Base-by-base conservation (phyloP, 2,113 vertebrate genomes). In the Bothrops jararaca region DNA sequence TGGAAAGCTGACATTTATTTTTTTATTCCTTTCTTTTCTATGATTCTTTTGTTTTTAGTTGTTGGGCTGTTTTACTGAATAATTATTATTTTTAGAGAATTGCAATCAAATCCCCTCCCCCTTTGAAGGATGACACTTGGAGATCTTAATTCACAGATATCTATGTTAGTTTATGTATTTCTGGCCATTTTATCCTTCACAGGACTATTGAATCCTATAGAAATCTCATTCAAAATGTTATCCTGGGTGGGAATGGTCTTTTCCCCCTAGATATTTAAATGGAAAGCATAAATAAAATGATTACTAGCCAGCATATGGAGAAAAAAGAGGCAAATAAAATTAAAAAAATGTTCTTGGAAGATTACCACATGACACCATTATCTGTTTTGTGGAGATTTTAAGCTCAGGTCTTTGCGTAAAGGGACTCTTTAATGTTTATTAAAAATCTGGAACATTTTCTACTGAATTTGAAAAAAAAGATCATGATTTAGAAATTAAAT, bases 281-380 rank as follows among this genome's bases (percentile, higher is more conserved):
- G 92, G 74, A 60, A 90, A 95, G 91, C 20, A 74, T 56, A 95
- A 93, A 94, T 94, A 92, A 95, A 96, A 94, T 95, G 93, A 95
- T 94, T 96, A 93, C 93, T 53, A 86, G 4, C 0, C 1, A 92
- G 60, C 74, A 94, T 85, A 93, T 13, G 85, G 34, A 74, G 91
- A 56, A 34, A 88, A 50, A 93, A 57, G 64, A 39, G 88, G 88
- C 54, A 93, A 93, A 95, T 96, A 93, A 96, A 96, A 85, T 95
- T 95, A 90, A 29, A 54, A 94, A 29, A 56, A 94, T 96, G 92
- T 94, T 96, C 42, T 94, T 34, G 50, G 69, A 95, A 95, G 52
- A 80, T 86, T 95, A 89, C 50, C 87, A 85, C 2, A n/a, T 54
- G 20, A 86, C 53, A 56, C 56, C 24, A 50, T 87, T 95, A 92